These are phyloP conservation scores for Meganola albula DNA, from an alignment of 2,888 invertebrate species.

Conservation along the genomic window DNA sequence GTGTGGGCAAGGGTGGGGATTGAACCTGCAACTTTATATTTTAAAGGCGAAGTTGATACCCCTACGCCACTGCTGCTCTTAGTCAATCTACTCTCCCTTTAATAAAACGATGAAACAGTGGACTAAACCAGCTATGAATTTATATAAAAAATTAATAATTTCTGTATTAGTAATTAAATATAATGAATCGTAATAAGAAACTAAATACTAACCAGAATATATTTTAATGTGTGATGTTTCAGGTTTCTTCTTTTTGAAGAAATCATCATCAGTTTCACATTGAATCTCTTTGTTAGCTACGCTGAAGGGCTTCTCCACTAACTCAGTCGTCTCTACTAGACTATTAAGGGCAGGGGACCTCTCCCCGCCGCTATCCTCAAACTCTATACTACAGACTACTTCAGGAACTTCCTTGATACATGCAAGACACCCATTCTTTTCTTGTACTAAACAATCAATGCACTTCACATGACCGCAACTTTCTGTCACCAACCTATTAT, in stretches of 20 bases:
- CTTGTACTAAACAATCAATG: constrained; percentile 82
- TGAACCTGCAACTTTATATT: too few species aligned
- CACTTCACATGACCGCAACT: constrained; percentile 87
- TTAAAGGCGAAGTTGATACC: too few species aligned
- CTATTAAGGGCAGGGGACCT: too few species aligned
- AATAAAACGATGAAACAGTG: too few species aligned
- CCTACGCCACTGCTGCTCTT: too few species aligned
- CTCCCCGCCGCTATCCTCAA: constrained; percentile 21
- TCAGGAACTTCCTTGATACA: constrained; percentile 49
- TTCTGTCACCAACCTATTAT: constrained; percentile 83
- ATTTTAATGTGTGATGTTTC: constrained; percentile 60
- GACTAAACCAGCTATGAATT: too few species aligned
- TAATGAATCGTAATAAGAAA: too few species aligned
- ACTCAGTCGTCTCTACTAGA: constrained; percentile 19
- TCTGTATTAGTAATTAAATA: too few species aligned
- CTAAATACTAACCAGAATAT: constrained; percentile 44
- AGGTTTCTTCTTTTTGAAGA: constrained; percentile 49
- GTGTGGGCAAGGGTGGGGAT: too few species aligned
- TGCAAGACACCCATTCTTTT: constrained; percentile 80
- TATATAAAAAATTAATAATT: too few species aligned
- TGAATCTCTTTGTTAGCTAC: constrained; percentile 16
- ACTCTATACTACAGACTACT: constrained; percentile 17
- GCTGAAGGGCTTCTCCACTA: constrained; percentile 24
- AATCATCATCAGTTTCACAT: constrained; percentile 31
- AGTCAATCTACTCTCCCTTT: too few species aligned